Base-by-base conservation (phyloP, 2,113 vertebrate genomes). In the Strix aluco region DNA sequence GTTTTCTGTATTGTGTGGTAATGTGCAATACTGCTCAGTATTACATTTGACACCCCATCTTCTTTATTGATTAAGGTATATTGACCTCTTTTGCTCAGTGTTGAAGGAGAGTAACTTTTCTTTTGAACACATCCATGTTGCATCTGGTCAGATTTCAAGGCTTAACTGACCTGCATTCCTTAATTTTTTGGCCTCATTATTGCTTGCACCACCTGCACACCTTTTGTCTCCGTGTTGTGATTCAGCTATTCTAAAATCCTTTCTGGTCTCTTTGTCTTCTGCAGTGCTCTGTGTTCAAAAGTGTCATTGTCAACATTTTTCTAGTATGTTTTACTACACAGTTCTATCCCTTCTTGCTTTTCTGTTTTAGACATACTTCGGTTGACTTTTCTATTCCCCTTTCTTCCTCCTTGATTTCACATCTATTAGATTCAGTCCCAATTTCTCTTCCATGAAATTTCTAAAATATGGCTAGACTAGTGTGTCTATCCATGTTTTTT, bases 71-170 rank as follows among this genome's bases (percentile, higher is more conserved):
- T 55, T 89, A 63, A 55, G 36, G 13, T 75, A 34, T 55, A 86
- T 84, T 92, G 58, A 65, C 55, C 63, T 94, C 46, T 77, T 74
- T 71, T 86, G 80, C 65, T 83, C 49, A 70, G 71, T 70, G 62
- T 47, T 95, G 55, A 92, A 46, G 88, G 87, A 93, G 71, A 78
- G 10, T 92, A 80, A 62, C 36, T 74, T 93, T 73, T 94, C 46
- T 79, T 95, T 91, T 85, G 74, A 96, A 91, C 36, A 72, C 34
- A 72, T 72, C 38, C 29, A 10, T 51, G 18, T 91, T 90, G 69
- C 46, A 88, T 59, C 40, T 90, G 63, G 49, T 94, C 71, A 86
- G 44, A 92, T 96, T 91, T 91, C 71, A 78, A 90, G 67, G 59
- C 47, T 95, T 92, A 80, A 65, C 26, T 9, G 38, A 57, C 23